Percentiles rank a stretch among this genome's conserved stretches.
phyloP scores from a whole-genome alignment of 2,888 invertebrate genomes.

The Diogma glabrata region DNA sequence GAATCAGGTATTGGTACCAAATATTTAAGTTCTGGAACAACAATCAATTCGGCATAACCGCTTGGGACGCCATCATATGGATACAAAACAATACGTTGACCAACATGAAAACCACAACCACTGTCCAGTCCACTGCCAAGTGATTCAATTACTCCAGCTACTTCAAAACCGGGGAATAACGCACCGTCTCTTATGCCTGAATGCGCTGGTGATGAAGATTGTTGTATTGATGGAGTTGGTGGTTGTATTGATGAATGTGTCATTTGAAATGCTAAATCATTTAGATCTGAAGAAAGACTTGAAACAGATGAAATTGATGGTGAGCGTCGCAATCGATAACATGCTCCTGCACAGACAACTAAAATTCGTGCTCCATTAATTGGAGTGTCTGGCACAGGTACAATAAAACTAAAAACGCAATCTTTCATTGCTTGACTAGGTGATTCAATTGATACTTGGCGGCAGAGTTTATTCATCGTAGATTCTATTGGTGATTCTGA shows the following conservation, averaged over 20 bases:
- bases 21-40: constrained; percentile 78
- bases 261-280: constrained; percentile 29
- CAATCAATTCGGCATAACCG: constrained; percentile 80
- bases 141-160: constrained; percentile 69
- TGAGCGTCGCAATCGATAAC: constrained; percentile 61
- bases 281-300: constrained; percentile 46
- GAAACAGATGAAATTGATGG: constrained; percentile 62
- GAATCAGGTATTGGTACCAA: constrained; percentile 75
- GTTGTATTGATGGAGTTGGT: constrained; percentile 30
- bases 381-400: constrained; percentile 80
- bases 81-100: constrained; percentile 69
- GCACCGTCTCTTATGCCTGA: constrained; percentile 75
- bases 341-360: constrained; percentile 78
- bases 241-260: constrained; percentile 27
- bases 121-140: constrained; percentile 53
- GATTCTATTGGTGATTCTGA: constrained; percentile 7
- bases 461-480: constrained; percentile 67
- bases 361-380: constrained; percentile 70
- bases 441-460: constrained; percentile 79
- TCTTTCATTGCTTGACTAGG: constrained; percentile 63
- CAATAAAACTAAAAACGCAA: constrained; percentile 76
- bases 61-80: constrained; percentile 79
- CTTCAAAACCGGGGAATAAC: constrained; percentile 70
- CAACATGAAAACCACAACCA: constrained; percentile 48
- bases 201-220: constrained; percentile 46